These are phyloP conservation scores for Acipenser transmontanus DNA, from an alignment of 2,797 vertebrate species.

Conservation along the genomic window DNA sequence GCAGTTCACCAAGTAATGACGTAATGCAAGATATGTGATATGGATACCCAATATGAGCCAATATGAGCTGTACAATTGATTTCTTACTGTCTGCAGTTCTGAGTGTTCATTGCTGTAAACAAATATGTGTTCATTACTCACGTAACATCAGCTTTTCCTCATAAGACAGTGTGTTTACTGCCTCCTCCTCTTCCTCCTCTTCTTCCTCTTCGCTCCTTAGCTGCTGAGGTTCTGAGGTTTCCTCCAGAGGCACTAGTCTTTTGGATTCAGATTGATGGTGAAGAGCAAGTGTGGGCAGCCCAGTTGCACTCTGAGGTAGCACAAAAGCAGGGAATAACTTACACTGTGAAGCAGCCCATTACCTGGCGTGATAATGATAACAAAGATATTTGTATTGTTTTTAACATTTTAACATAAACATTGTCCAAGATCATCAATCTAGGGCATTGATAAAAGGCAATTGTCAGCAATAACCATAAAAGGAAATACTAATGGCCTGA, in stretches of 20 bases:
- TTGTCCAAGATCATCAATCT: no score
- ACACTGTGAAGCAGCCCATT: neutral
- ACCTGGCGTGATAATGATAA: no score
- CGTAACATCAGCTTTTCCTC: conserved; percentile 25
- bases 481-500: no score
- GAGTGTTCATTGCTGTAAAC: neutral
- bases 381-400: no score
- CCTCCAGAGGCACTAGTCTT: neutral
- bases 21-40: no score
- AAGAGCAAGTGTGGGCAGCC: neutral
- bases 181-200: conserved; percentile 15
- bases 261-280: neutral
- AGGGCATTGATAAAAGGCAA: no score
- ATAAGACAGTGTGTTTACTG: conserved; percentile 14
- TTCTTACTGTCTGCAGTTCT: no score
- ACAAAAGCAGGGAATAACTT: neutral
- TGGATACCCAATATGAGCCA: no score
- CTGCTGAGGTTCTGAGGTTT: neutral
- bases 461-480: no score
- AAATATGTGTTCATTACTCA: neutral
- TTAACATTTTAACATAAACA: no score
- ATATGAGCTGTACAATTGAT: no score
- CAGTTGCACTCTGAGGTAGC: neutral
- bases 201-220: conserved; percentile 5
- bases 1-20: no score